phyloP scores from a whole-genome alignment of 1,140 invertebrate genomes.

The Campoletis sonorensis region DNA sequence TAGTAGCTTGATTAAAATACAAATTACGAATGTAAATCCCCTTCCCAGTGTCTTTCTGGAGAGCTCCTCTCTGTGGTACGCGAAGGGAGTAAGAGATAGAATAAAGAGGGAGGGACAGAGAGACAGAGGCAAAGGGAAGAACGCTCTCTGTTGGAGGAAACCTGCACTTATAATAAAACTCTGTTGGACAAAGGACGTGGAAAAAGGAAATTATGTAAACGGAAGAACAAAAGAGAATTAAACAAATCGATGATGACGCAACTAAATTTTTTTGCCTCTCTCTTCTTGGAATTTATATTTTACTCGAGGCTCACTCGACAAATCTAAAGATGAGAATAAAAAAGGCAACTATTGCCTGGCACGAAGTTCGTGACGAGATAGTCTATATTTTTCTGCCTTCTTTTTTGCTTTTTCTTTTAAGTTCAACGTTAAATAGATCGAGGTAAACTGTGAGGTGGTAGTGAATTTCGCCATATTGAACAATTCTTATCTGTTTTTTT shows the following conservation, averaged over 20 bases:
- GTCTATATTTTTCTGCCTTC: not conserved
- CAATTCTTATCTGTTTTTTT: not conserved
- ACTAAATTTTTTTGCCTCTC: slow-evolving; percentile 11
- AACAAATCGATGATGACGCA: slow-evolving; percentile 47
- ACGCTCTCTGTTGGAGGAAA: not conserved
- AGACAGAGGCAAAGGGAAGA: too few relatives aligned
- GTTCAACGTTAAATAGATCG: not conserved
- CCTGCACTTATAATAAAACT: slow-evolving; percentile 10
- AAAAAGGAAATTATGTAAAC: slow-evolving; percentile 50
- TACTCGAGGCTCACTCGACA: not conserved
- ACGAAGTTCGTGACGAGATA: slow-evolving; percentile 32
- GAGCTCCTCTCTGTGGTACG: slow-evolving; percentile 6
- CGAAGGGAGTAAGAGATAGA: not conserved
- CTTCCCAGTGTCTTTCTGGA: slow-evolving; percentile 20
- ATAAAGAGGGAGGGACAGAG: not conserved
- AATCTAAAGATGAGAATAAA: not conserved
- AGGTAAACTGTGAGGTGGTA: not conserved
- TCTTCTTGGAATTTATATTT: slow-evolving; percentile 29
- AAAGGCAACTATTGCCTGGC: slow-evolving; percentile 9
- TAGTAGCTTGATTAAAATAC: slow-evolving; percentile 57
- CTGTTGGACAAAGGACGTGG: slow-evolving; percentile 44
- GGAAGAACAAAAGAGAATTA: slow-evolving; percentile 51
- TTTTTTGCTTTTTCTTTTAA: not conserved
- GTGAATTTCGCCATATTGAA: not conserved
- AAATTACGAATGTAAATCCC: slow-evolving; percentile 57